Conservation (phyloP, 2,797 vertebrate genomes). For the Gadopsis marmoratus region DNA sequence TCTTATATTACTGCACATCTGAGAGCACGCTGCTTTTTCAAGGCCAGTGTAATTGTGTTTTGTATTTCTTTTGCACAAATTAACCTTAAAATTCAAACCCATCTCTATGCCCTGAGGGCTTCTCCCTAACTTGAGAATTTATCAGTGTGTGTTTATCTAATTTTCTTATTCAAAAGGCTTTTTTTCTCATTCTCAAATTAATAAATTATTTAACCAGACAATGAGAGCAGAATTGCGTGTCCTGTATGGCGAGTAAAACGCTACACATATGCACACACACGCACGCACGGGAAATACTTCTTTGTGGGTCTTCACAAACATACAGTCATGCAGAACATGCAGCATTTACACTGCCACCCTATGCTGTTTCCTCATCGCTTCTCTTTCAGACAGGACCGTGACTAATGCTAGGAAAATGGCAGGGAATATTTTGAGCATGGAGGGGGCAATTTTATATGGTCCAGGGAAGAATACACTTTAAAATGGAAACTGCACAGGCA, state of each 20-base stretch:
- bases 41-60: slow-evolving; percentile 63
- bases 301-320: slow-evolving; percentile 34
- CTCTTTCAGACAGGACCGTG: slow-evolving; percentile 57
- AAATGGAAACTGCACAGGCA: slow-evolving; percentile 67
- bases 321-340: slow-evolving; percentile 43
- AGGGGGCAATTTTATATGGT: slow-evolving; percentile 65
- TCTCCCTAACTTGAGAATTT: slow-evolving; percentile 69
- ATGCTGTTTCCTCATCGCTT: slow-evolving; percentile 42
- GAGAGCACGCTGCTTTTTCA: slow-evolving; percentile 47
- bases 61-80: slow-evolving; percentile 68
- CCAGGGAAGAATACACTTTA: slow-evolving; percentile 67
- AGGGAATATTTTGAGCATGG: slow-evolving; percentile 64
- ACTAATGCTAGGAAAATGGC: slow-evolving; percentile 70
- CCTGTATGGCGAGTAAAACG: slow-evolving; percentile 21
- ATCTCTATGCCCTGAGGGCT: slow-evolving; percentile 54
- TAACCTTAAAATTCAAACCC: slow-evolving; percentile 70
- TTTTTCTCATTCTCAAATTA: slow-evolving; percentile 46
- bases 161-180: slow-evolving; percentile 63
- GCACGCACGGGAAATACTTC: not conserved
- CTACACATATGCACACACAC: slow-evolving; percentile 6
- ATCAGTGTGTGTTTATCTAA: slow-evolving; percentile 73
- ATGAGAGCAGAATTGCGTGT: slow-evolving; percentile 34
- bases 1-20: slow-evolving; percentile 47
- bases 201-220: slow-evolving; percentile 61
- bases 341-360: slow-evolving; percentile 49